Percentiles rank a stretch among this genome's conserved stretches.
Evolutionary conservation across 2,797 vertebrate genomes (phyloP).

Genomic region (Typhlichthys eigenmanni): DNA sequence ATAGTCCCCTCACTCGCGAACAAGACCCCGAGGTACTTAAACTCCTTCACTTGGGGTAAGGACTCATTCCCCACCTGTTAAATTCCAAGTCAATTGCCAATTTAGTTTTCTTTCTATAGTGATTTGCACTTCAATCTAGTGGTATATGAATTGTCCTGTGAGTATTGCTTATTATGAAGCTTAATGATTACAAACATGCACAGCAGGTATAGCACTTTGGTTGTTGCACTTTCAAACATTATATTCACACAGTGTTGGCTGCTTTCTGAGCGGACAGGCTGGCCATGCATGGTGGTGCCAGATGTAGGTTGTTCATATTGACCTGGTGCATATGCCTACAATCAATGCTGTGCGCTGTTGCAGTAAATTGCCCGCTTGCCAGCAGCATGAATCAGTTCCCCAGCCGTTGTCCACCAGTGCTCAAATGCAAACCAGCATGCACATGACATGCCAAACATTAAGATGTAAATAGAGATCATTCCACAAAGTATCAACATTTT

Average conservation of each 20-base stretch:
- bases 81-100: neutral
- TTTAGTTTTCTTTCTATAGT: neutral
- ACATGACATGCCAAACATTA: neutral
- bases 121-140: slow-evolving; percentile 3
- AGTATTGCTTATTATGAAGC: neutral
- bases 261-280: neutral
- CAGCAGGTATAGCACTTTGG: neutral
- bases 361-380: slow-evolving; percentile 29
- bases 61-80: too few species aligned
- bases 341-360: slow-evolving; percentile 51
- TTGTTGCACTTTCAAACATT: neutral
- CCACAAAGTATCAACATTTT: too few species aligned
- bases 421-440: slow-evolving; percentile 16
- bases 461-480: neutral
- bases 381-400: slow-evolving; percentile 47
- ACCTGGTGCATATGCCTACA: slow-evolving; percentile 28
- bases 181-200: neutral
- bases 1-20: too few species aligned
- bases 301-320: slow-evolving; percentile 44
- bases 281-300: neutral
- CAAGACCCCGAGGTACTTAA: too few species aligned
- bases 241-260: neutral
- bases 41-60: too few species aligned
- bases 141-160: neutral
- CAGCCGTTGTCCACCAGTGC: slow-evolving; percentile 23